phyloP scores from a whole-genome alignment of 2,797 vertebrate genomes.

The Lateolabrax maculatus region DNA sequence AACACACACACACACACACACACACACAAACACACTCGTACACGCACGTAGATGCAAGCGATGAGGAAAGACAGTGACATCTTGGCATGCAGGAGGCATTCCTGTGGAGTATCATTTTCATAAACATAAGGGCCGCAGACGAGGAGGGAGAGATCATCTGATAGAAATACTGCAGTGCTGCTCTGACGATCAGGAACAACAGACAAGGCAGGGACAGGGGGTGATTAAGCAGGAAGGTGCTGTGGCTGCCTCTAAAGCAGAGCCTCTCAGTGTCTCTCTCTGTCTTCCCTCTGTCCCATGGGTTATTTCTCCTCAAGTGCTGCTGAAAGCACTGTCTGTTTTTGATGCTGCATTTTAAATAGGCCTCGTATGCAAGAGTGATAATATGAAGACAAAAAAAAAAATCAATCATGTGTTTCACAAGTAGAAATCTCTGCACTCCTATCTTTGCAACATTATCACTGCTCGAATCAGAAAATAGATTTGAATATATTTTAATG shows the following conservation, averaged over 20 bases:
- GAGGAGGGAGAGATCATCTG: slow-evolving; percentile 81
- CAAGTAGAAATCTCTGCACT: slow-evolving; percentile 1
- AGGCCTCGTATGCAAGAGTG: slow-evolving; percentile 27
- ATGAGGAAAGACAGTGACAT: slow-evolving; percentile 84
- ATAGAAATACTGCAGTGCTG: slow-evolving; percentile 84
- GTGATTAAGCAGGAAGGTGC: slow-evolving; percentile 79
- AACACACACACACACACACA: not conserved
- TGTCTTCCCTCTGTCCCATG: slow-evolving; percentile 54
- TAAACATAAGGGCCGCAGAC: slow-evolving; percentile 85
- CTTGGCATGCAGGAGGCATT: slow-evolving; percentile 84
- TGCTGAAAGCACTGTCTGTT: slow-evolving; percentile 51
- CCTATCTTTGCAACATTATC: not conserved
- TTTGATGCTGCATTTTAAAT: slow-evolving; percentile 52
- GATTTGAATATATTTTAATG: slow-evolving; percentile 4
- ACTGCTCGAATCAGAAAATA: not conserved
- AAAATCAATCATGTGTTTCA: slow-evolving; percentile 13
- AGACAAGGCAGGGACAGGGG: slow-evolving; percentile 76
- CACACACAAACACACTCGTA: slow-evolving; percentile 53
- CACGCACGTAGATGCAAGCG: slow-evolving; percentile 64
- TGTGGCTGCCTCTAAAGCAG: slow-evolving; percentile 69
- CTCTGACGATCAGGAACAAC: slow-evolving; percentile 80
- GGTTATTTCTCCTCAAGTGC: slow-evolving; percentile 54
- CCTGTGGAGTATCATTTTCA: slow-evolving; percentile 85
- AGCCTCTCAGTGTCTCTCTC: slow-evolving; percentile 53
- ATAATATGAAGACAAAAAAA: slow-evolving; percentile 21